Base-by-base conservation (phyloP, 1,140 invertebrate species). In the Maniola jurtina region DNA sequence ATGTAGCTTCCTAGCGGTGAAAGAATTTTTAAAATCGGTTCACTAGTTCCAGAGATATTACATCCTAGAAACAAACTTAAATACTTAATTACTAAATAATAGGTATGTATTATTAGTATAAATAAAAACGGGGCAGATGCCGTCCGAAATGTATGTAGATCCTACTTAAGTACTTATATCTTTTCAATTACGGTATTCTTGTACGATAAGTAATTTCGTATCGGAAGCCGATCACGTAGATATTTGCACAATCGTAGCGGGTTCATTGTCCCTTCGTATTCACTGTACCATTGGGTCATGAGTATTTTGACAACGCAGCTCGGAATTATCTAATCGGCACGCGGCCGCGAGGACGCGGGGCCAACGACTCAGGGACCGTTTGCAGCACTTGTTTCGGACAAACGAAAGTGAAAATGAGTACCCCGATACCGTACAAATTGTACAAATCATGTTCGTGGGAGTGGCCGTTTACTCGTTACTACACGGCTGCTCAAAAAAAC, bases 261-360 rank as follows among this genome's bases (percentile, higher is more conserved):
- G 87, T 83, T 89, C 84, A 79, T 73, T 77, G 84, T 80, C 77
- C 84, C 67, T 73, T 42, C 76, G 79, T 79, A 84, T 81, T 90
- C 86, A 90, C 76, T 88, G 86, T 90, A 88, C 81, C 88, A 90
- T 84, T 90, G 77, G 88, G 88, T 88, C 86, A 90, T 80, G 82
- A 88, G 84, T 90, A 90, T 88, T 90, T 90, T 90, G 88, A 90
- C 88, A 90, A 88, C 84, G 88, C 80, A 84, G 79, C 81, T 81
- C 82, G 86, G 84, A 86, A 90, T 90, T 90, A 90, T 90, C 85
- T 90, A 90, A 90, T 84, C 86, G 84, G 88, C 85, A 88, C 86
- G 80, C 86, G 83, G 83, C 72, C 76, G 80, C 85, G 86, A 88
- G 86, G 84, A 88, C 88, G 76, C 66, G 63, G 75, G 86, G 78